These are phyloP conservation scores for Poeciliopsis infans DNA, from an alignment of 2,797 vertebrate species.

Conservation along the genomic window DNA sequence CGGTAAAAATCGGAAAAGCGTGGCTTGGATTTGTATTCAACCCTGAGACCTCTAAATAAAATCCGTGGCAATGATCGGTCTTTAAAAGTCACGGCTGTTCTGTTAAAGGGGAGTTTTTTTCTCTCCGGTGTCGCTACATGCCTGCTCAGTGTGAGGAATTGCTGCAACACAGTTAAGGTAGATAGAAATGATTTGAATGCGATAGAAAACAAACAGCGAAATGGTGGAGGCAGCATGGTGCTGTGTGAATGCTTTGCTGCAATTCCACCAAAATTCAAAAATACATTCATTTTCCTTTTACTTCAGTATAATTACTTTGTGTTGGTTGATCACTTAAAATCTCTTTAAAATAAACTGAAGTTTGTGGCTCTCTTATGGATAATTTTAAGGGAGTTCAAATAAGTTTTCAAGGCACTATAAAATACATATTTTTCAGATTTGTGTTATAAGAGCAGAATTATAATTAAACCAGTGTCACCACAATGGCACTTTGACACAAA, in stretches of 20 bases:
- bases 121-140: no score
- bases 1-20: background rate
- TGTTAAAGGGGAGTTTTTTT: background rate
- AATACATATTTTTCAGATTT: constrained; percentile 14
- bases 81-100: background rate
- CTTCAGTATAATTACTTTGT: background rate
- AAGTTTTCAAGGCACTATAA: background rate
- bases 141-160: background rate
- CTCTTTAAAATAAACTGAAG: background rate
- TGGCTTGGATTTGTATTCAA: background rate
- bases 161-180: no score
- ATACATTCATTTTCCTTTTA: background rate
- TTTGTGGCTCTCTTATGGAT: background rate
- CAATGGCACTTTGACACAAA: constrained; percentile 7
- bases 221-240: background rate
- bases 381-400: background rate
- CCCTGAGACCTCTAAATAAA: background rate
- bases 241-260: background rate
- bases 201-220: background rate
- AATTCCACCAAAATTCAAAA: background rate
- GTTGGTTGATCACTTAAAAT: background rate
- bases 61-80: background rate
- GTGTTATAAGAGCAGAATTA: background rate
- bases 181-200: no score
- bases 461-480: background rate